These are phyloP conservation scores for Hydrozoanthus tunicans DNA, from an alignment of 64 coral and sea anemone species.

Conservation along the genomic window DNA sequence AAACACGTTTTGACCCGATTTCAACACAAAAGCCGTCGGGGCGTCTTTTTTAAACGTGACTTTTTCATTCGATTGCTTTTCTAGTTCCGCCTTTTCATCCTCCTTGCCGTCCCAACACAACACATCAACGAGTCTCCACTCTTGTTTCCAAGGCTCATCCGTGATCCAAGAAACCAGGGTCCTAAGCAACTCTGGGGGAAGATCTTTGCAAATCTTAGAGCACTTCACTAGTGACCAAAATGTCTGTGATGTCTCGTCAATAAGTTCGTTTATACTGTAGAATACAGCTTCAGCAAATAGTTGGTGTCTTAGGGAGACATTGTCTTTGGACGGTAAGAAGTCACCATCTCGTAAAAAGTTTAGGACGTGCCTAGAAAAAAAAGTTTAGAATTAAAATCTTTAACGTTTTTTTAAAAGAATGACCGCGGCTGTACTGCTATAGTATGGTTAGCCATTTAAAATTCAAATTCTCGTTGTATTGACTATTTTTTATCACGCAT, in stretches of 20 bases:
- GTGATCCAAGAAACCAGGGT: slow-evolving; percentile 50
- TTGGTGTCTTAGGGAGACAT: slow-evolving; percentile 13
- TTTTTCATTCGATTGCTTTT: not conserved
- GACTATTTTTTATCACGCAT: too few relatives aligned
- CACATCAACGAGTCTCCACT: slow-evolving; percentile 35
- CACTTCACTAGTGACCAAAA: slow-evolving; percentile 51
- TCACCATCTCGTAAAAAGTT: slow-evolving; percentile 56
- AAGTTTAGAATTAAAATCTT: not conserved
- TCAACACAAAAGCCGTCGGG: slow-evolving; percentile 38
- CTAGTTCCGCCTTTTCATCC: not conserved
- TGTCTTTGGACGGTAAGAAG: slow-evolving; percentile 30
- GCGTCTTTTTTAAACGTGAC: slow-evolving; percentile 16
- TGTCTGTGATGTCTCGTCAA: slow-evolving; percentile 47
- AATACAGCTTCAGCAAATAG: slow-evolving; percentile 53
- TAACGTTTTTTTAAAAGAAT: too few relatives aligned
- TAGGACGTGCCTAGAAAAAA: slow-evolving; percentile 36
- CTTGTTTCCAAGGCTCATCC: slow-evolving; percentile 45
- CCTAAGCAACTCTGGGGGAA: slow-evolving; percentile 49
- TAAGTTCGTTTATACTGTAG: slow-evolving; percentile 52
- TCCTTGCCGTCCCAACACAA: slow-evolving; percentile 24
- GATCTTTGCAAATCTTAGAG: slow-evolving; percentile 39
- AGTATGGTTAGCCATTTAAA: too few relatives aligned
- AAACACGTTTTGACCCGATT: slow-evolving; percentile 39
- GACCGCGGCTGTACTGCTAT: too few relatives aligned
- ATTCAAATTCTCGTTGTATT: too few relatives aligned